Evolutionary conservation across 1,140 invertebrate species (phyloP), one percentile per base, ranked within the genome.

Genomic region (Lordiphosa mommai): DNA sequence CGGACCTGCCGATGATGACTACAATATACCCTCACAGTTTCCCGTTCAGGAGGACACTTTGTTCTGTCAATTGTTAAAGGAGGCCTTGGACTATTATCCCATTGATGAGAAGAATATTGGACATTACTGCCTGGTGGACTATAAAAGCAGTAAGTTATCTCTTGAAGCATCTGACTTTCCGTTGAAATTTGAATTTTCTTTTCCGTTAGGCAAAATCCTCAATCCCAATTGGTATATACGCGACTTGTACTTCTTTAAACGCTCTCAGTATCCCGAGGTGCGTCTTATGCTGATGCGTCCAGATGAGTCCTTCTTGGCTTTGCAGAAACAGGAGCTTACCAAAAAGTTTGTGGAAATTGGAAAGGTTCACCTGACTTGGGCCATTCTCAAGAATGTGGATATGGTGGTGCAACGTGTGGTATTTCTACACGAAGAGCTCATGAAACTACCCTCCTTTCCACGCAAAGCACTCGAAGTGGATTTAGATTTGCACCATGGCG

Each of bases 21-120:
- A 96, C 59, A 96, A 96, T 57, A 99, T 99, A 80, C 98, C 99
- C 3, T 98, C 97, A 0, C 98, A 99, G 88, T 99, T 99, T 90
- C 97, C 97, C 0, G 96, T 99, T 14, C 97, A 99, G 90, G 99
- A 99, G 91, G 98, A 99, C 74, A 99, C 98, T 0, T 97, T 99
- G 79, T 99, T 99, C 89, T 95, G 93, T 80, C 96, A 98, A 87
- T 96, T 99, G 85, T 91, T 99, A 6, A 93, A 96, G 64, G 99
- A 99, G 89, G 97, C 97, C 34, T 90, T 99, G 6, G 98, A 99
- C 76, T 99, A 98, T 90, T 99, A 99, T 90, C 95, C 96, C 27
- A 98, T 99, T 61, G 95, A 98, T 8, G 97, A 99, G 86, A 91
- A 93, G 41, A 93, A 95, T 72, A 94, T 97, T 34, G 93, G 94